phyloP scores from a whole-genome alignment of 1,140 invertebrate genomes.

The Hormaphis cornu region DNA sequence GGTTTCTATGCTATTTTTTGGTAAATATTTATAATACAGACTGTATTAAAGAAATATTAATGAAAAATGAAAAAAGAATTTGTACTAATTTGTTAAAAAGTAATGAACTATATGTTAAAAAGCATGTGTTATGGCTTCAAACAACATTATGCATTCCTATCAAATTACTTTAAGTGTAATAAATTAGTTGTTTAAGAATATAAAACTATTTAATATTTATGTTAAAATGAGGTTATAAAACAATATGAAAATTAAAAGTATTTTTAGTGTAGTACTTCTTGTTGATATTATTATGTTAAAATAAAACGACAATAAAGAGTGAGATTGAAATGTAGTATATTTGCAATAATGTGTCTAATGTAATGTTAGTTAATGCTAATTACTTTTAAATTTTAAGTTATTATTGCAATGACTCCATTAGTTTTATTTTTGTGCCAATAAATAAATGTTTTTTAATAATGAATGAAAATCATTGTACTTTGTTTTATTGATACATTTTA shows the following conservation, averaged over 20 bases:
- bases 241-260: background rate
- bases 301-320: background rate
- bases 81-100: constrained; percentile 9
- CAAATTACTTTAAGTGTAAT: constrained; percentile 1
- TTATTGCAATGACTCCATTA: no score
- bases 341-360: no score
- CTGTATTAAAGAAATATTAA: constrained; percentile 23
- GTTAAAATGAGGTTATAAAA: background rate
- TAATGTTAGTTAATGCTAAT: no score
- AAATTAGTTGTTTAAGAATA: background rate
- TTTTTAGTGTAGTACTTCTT: background rate
- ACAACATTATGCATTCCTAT: constrained; percentile 24
- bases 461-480: background rate
- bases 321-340: constrained; percentile 2
- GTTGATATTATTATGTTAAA: background rate
- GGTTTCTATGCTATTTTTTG: constrained; percentile 44
- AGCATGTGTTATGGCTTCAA: constrained; percentile 17
- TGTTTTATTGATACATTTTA: no score
- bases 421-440: constrained; percentile 14
- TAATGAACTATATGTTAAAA: constrained; percentile 14
- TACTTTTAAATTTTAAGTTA: no score
- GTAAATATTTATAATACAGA: constrained; percentile 5
- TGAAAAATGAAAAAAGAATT: constrained; percentile 28
- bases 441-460: background rate
- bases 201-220: no score